These are phyloP conservation scores for Hylaeus volcanicus DNA, from an alignment of 1,140 invertebrate genomes.

Conservation along the genomic window DNA sequence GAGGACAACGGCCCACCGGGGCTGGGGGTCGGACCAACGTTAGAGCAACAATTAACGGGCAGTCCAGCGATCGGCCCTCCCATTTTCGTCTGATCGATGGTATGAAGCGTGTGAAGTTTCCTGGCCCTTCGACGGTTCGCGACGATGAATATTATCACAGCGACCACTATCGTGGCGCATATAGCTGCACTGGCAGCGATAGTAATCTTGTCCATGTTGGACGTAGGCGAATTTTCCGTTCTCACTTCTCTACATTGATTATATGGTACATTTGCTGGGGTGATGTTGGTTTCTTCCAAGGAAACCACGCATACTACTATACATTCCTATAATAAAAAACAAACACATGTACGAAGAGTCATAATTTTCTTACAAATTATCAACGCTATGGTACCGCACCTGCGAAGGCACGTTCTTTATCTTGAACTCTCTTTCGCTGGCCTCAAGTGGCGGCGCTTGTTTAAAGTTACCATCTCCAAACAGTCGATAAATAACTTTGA, in stretches of 20 bases:
- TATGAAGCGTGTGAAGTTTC: conserved; percentile 87
- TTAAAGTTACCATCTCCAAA: conserved; percentile 95
- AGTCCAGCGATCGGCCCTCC: conserved; percentile 86
- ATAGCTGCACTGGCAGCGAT: conserved; percentile 96
- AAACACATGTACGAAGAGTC: too few species aligned
- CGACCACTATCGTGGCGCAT: conserved; percentile 94
- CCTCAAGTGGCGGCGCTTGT: conserved; percentile 91
- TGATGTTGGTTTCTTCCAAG: conserved; percentile 91
- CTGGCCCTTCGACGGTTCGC: conserved; percentile 88
- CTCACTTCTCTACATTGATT: conserved; percentile 93
- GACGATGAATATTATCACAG: conserved; percentile 92
- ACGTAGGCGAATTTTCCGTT: conserved; percentile 89
- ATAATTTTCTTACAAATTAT: too few species aligned
- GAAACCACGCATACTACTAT: conserved; percentile 95
- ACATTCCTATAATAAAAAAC: conserved; percentile 85
- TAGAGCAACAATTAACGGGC: conserved; percentile 88
- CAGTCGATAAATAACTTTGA: conserved; percentile 92
- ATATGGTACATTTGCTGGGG: conserved; percentile 91
- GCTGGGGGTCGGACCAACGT: conserved; percentile 85
- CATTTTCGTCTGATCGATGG: conserved; percentile 83
- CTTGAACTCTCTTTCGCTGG: conserved; percentile 93
- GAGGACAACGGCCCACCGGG: conserved; percentile 90
- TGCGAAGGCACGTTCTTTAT: conserved; percentile 94
- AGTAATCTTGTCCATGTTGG: conserved; percentile 96
- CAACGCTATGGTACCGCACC: conserved; percentile 75